Conservation (phyloP, 2,113 vertebrate genomes). For the Mastomys natalensis region DNA sequence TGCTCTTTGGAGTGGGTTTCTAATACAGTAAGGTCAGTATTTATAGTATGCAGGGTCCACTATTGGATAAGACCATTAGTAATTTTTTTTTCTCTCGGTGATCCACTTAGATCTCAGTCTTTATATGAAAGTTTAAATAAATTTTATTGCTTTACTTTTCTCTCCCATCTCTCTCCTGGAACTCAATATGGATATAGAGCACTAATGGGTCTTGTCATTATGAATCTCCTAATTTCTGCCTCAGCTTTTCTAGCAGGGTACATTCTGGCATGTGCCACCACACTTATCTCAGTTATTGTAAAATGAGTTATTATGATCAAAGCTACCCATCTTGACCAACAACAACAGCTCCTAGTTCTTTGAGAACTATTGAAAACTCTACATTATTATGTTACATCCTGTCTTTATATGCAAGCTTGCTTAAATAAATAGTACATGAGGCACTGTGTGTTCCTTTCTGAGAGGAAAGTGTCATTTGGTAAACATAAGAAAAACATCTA, state of each 20-base stretch:
- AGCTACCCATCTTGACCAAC: not conserved
- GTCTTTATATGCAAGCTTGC: not conserved
- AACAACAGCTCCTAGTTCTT: not conserved
- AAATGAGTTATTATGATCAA: not conserved
- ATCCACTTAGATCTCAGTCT: not conserved
- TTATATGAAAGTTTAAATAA: not conserved
- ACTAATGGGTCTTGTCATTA: no score
- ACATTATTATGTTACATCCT: not conserved
- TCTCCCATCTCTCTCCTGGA: not conserved
- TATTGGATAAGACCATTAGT: not conserved
- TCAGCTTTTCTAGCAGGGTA: not conserved
- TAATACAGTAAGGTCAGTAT: not conserved
- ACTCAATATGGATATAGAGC: not conserved
- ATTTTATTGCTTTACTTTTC: not conserved
- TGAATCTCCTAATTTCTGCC: not conserved
- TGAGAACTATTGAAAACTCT: constrained; percentile 22
- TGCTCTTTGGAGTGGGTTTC: not conserved
- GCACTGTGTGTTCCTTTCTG: not conserved
- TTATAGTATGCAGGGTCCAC: not conserved
- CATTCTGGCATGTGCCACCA: no score
- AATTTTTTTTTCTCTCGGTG: no score
- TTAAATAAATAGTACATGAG: not conserved
- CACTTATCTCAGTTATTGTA: not conserved
- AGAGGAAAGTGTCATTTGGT: not conserved
- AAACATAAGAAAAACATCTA: constrained; percentile 18